phyloP scores from a whole-genome alignment of 53 echinoderm and acorn worm genomes.

The Mesocentrotus franciscanus region DNA sequence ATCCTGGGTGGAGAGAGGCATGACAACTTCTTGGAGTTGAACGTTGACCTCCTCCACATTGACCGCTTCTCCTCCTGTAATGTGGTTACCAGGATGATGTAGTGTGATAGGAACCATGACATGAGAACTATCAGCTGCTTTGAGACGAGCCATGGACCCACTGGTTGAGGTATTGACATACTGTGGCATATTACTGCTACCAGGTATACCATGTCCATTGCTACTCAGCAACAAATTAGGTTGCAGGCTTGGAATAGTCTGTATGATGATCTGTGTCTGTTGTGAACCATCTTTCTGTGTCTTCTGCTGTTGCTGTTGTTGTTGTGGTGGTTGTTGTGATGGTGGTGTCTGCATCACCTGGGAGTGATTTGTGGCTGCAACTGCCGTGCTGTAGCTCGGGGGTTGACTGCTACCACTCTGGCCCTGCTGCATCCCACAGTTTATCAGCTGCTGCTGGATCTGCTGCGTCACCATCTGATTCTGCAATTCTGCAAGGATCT shows the following conservation, averaged over 20 bases:
- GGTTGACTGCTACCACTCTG: constrained; percentile 28
- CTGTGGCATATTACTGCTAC: constrained; percentile 53
- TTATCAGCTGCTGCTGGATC: constrained; percentile 71
- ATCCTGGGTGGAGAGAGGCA: constrained; percentile 41
- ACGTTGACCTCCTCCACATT: constrained; percentile 54
- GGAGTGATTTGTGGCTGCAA: constrained; percentile 44
- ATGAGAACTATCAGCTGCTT: constrained; percentile 51
- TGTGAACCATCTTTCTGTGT: constrained; percentile 62
- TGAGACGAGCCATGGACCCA: background rate
- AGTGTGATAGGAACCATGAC: constrained; percentile 72
- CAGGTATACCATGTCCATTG: background rate
- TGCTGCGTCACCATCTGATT: constrained; percentile 70
- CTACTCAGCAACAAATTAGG: constrained; percentile 74
- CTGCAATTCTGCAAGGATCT: constrained; percentile 56
- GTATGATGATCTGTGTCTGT: constrained; percentile 86
- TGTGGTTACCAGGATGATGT: background rate
- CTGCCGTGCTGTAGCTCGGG: constrained; percentile 59
- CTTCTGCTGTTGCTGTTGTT: constrained; percentile 73
- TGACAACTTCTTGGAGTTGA: constrained; percentile 51
- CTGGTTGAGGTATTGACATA: background rate
- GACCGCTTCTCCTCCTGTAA: background rate
- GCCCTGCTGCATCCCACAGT: constrained; percentile 63
- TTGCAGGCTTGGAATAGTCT: constrained; percentile 78
- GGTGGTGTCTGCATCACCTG: constrained; percentile 44
- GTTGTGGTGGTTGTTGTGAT: constrained; percentile 60